Base-by-base conservation (phyloP, 2,797 vertebrate species). In the Myiotriccus ornatus region DNA sequence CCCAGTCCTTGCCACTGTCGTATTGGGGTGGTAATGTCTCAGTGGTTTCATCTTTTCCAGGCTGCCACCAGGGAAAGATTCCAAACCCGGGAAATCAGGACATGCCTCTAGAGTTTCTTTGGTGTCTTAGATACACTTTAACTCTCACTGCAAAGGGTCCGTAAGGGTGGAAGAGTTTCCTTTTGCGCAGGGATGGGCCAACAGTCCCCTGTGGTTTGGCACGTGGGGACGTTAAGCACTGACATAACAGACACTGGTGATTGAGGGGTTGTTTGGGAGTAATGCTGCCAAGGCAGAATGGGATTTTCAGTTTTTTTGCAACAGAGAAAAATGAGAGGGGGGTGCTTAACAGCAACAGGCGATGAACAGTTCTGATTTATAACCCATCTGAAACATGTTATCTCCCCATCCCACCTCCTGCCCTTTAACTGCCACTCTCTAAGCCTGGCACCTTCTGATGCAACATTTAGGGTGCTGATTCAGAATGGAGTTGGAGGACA, bases 151-250 rank as follows among this genome's bases (percentile, higher is more conserved):
- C 63, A 52, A 76, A 34, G 28, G 22, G 92, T 85, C 78, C 71
- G 4, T 23, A 55, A 52, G 84, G 87, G 67, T 0, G 0, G 75
- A 68, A 70, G 0, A 0, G 52, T 92, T 96, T 92, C 79, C 64
- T 93, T 93, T 80, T 28, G 27, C 89, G 35, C 75, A 67, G 62
- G 80, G 84, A 67, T 70, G 87, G 87, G 82, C 84, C 89, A 94
- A 77, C 91, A 87, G 92, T 85, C 64, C 63, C 47, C 78, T 94
- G 95, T 92, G 95, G 87, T 96, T 94, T 95, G 92, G 64, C 57
- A 5, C 23, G 62, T 62, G 76, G 50, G 81, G 71, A 43, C 32
- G 18, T 81, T 84, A 94, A 43, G 76, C 56, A 7, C 35, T 83
- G 87, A 28, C 68, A 77, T 82, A 77, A 65, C 87, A 68, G 56